phyloP scores from a whole-genome alignment of 2,888 invertebrate species.

The Taphrorychus bicolor region DNA sequence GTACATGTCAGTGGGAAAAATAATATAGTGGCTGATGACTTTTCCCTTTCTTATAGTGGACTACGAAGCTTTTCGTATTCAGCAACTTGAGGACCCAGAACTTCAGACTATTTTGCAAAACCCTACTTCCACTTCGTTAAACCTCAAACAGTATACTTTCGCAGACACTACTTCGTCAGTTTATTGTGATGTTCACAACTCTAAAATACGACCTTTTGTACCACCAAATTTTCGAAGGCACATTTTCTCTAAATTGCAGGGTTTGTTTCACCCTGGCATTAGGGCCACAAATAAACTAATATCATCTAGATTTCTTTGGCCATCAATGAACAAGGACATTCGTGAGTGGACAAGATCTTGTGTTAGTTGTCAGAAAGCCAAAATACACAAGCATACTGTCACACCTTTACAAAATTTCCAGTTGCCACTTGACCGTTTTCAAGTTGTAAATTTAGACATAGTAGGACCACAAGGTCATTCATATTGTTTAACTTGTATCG shows the following conservation, averaged over 20 bases:
- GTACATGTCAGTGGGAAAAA: slow-evolving; percentile 10
- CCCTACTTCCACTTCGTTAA: neutral
- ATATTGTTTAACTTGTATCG: no score
- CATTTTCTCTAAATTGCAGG: neutral
- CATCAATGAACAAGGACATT: neutral
- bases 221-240: neutral
- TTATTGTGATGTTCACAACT: neutral
- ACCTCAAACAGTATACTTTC: neutral
- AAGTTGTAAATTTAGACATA: slow-evolving; percentile 7
- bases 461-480: no score
- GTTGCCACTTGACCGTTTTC: neutral
- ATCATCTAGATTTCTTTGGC: slow-evolving; percentile 9
- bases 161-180: neutral
- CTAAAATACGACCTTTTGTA: neutral
- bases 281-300: slow-evolving; percentile 8
- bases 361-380: slow-evolving; percentile 3
- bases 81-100: neutral
- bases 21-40: slow-evolving; percentile 10
- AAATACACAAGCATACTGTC: neutral
- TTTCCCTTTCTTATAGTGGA: slow-evolving; percentile 1
- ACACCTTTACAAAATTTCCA: slow-evolving; percentile 1
- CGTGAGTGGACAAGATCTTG: slow-evolving; percentile 4
- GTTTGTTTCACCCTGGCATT: neutral
- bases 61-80: neutral
- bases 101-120: neutral